Base-by-base conservation (phyloP, 2,888 invertebrate genomes). In the Amaurobius ferox region DNA sequence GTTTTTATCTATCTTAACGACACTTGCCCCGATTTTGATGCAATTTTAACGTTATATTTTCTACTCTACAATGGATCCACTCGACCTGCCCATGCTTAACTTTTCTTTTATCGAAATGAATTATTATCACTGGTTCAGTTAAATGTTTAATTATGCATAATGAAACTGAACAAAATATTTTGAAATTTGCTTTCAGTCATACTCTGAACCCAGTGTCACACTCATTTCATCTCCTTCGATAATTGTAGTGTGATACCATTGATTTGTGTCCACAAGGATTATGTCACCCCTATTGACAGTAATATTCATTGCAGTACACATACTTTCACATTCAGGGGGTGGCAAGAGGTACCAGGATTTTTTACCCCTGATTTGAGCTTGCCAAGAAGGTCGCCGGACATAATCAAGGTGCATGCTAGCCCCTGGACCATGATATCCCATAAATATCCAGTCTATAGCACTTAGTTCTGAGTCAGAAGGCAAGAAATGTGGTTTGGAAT, bases 371-470 rank as follows among this genome's bases (percentile, higher is more conserved):
- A 97, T 93, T 92, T 97, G 97, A 1, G 96, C 97, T 92, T 97
- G 97, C 97, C 97, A 97, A 94, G 97, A 97, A 35, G 97, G 93
- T 87, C 97, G 94, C 89, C 95, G 94, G 89, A 97, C 97, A 91
- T 96, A 97, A 92, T 97, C 97, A 91, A 97, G 92, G 79, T 97
- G 97, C 95, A 97, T 95, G 83, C 95, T 95, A 81, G 97, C 97
- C 81, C 97, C 97, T 90, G 95, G 95, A 90, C 97, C 96, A 1
- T 91, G 89, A 90, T 95, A 96, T 62, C 97, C 97, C 93, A 97
- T 94, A 91, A 98, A 96, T 89, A 97, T 95, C 93, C 97, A 97
- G 92, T 97, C 97, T 68, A 96, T 94, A 48, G 94, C 94, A 72
- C 97, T 95, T 90, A 95, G 94, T 91, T 97, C 97, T n/a, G 96